Conservation (phyloP, 2,888 invertebrate species). For the Drepanosiphum platanoidis region DNA sequence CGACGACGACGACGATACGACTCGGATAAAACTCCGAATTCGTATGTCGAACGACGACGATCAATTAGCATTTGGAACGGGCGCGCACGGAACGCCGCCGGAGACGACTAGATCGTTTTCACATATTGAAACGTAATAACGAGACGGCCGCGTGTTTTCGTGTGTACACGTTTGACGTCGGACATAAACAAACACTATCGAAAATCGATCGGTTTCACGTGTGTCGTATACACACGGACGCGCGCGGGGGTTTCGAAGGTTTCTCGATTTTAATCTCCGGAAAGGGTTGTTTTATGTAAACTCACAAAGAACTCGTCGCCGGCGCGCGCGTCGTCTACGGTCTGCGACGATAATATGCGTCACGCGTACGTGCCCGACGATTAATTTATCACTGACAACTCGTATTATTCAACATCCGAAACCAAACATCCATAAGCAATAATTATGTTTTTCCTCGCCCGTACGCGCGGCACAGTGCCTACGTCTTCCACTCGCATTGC, state of each 20-base stretch:
- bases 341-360: neutral
- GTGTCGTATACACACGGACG: no score
- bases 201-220: constrained; percentile 18
- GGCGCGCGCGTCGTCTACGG: neutral
- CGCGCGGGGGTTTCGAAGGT: neutral
- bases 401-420: constrained; percentile 15
- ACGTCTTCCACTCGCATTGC: constrained; percentile 4
- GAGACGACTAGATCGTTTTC: constrained; percentile 1
- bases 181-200: constrained; percentile 36
- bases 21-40: neutral
- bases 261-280: constrained; percentile 20
- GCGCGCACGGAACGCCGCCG: neutral
- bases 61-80: constrained; percentile 32
- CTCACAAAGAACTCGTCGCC: neutral
- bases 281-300: constrained; percentile 22
- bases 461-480: neutral
- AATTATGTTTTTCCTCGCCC: neutral
- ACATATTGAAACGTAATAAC: neutral
- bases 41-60: neutral
- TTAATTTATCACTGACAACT: constrained; percentile 35
- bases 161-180: neutral
- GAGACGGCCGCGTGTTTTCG: neutral
- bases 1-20: neutral
- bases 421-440: neutral
- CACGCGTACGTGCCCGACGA: neutral